A percentile compares a stretch with the other conserved stretches of the same genome.
These are phyloP conservation scores for Paralichthys olivaceus DNA, from an alignment of 2,113 vertebrate species.

Conservation along the genomic window DNA sequence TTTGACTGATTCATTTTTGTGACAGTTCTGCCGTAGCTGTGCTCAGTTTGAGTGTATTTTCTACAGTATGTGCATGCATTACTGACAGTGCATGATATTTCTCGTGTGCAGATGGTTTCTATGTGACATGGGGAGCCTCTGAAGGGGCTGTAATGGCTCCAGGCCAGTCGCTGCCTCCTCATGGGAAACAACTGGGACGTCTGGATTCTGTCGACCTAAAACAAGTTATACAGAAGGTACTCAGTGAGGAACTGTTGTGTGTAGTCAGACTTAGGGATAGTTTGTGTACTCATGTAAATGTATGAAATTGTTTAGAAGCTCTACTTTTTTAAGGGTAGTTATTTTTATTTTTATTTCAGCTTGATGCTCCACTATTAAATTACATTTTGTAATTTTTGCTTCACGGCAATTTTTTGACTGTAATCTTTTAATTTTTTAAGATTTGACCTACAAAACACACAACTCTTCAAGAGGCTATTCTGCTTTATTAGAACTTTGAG, in stretches of 20 bases:
- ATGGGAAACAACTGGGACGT: slow-evolving; percentile 91
- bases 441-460: too few species aligned
- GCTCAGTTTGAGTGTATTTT: too few species aligned
- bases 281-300: background rate
- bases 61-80: background rate
- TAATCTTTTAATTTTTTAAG: too few species aligned
- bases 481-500: too few species aligned
- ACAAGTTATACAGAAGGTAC: slow-evolving; percentile 93
- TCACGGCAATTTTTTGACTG: background rate
- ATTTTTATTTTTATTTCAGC: background rate
- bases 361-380: background rate
- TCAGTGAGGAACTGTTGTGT: slow-evolving; percentile 14
- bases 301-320: too few species aligned
- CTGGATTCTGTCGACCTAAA: slow-evolving; percentile 88
- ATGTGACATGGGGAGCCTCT: slow-evolving; percentile 92
- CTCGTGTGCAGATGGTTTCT: slow-evolving; percentile 86
- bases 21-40: too few species aligned
- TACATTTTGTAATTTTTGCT: background rate
- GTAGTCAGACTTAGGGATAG: background rate
- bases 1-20: background rate
- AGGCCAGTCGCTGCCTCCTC: slow-evolving; percentile 88
- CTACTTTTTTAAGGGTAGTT: background rate
- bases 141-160: slow-evolving; percentile 76
- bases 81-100: slow-evolving; percentile 9
- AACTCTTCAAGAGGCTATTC: too few species aligned